Conservation (phyloP, 2,797 vertebrate genomes). For the Galaxias olidus region DNA sequence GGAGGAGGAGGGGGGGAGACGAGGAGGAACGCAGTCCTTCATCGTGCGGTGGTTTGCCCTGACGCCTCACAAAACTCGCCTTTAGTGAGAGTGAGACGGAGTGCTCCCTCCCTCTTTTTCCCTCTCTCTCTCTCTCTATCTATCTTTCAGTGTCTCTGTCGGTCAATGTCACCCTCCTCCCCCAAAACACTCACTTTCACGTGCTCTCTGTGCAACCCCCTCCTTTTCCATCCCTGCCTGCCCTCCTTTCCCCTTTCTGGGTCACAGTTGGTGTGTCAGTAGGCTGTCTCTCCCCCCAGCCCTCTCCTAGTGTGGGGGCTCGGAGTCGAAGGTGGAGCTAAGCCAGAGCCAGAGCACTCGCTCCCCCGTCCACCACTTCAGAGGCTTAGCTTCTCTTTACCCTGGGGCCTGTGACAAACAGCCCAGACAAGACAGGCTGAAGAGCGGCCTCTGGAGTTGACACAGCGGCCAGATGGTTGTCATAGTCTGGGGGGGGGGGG, state of each 20-base stretch:
- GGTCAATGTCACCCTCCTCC: too few relatives aligned
- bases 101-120: neutral
- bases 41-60: neutral
- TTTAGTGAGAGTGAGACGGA: too few relatives aligned
- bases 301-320: too few relatives aligned
- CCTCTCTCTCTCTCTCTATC: constrained; percentile 12
- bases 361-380: too few relatives aligned
- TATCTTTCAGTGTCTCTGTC: too few relatives aligned
- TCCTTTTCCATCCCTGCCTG: constrained; percentile 24
- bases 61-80: neutral
- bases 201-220: neutral
- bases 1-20: neutral
- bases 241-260: constrained; percentile 17
- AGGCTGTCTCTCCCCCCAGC: constrained; percentile 2
- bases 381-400: too few relatives aligned
- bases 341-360: too few relatives aligned
- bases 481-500: neutral
- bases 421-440: too few relatives aligned
- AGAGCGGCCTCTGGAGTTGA: neutral
- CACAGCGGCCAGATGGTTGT: neutral
- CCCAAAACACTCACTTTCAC: neutral
- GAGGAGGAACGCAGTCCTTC: constrained; percentile 18
- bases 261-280: constrained; percentile 38
- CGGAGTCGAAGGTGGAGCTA: neutral
- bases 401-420: too few relatives aligned